Evolutionary conservation across 2,888 invertebrate species (phyloP), one percentile per base, ranked within the genome.

Genomic region (Aricia artaxerxes): DNA sequence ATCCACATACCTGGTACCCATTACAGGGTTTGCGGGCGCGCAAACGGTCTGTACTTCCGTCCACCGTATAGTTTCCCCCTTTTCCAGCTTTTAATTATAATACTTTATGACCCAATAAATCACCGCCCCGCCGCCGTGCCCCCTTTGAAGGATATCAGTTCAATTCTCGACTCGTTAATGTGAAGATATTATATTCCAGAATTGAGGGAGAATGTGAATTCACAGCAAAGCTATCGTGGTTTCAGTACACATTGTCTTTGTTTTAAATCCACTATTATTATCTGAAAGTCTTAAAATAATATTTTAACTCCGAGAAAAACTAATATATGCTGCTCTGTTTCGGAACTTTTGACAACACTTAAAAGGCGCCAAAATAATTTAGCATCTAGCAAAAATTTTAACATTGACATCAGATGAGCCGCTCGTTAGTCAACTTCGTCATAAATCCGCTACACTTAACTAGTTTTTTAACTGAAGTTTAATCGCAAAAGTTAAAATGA

Each of bases 21-120:
- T 83, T 84, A 84, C 83, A 82, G 82, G 86, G 84, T 85, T 85
- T 84, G 86, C 85, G 88, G 87, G 84, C 85, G 81, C 81, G 83
- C 87, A 85, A 91, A 87, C 89, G 88, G 85, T 83, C 87, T 89
- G 87, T 91, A 91, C 92, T 92, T 91, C 89, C 90, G 85, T 84
- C 85, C 87, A 87, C 86, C 89, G 88, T 88, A 90, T 92, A 93
- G 93, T 93, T 93, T 91, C 91, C 87, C 90, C 88, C 92, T 81
- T 83, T 76, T 82, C 89, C 88, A 90, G 95, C 96, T 96, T 96
- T 96, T 96, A 96, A 96, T 96, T 96, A 96, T 96, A 96, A 96
- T 96, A 96, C 96, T 96, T 96, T 96, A 96, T 96, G 96, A 96
- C 95, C 95, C 96, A 95, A 96, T 96, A 96, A 96, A 96, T 96